Base-by-base conservation (phyloP, 1,140 invertebrate species). In the Bilobella aurantiaca region DNA sequence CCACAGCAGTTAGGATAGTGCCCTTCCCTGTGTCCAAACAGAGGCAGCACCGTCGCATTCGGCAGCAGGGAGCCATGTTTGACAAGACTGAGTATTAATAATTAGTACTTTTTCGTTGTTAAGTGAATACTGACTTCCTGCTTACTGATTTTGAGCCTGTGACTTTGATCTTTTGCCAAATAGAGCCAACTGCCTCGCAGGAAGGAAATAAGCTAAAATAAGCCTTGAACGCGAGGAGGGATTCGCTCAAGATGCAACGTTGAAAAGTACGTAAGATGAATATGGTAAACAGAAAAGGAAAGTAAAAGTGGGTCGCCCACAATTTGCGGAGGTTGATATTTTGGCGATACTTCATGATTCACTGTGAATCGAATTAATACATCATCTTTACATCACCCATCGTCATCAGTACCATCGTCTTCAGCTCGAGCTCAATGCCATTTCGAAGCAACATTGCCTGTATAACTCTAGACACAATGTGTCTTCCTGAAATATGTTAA, bases 21-120 rank as follows among this genome's bases (percentile, higher is more conserved):
- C 71, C 71, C 42, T 67, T 67, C 0, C 63, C 68, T 5, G 71
- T 73, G 59, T 70, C 65, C 64, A 69, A 56, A 37, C 71, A 73
- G 23, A 34, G 58, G 62, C 71, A 73, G 68, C 71, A 73, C 21
- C 53, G 65, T 29, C 62, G 56, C 68, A 73, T 73, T 27, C 62
- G 49, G 16, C 65, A 34, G 27, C 67, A 69, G 27, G 67, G 62
- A 62, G 69, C 67, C 62, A 31, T 67, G 59, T 2, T 30, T 16
- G 12, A 16, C 16, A 58, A 12, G 12, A 29, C 16, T 29, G 30
- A 23, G 16, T 27, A 14, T n/a, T n/a, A n/a, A 27, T 58, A 16
- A 58, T 25, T 12, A 27, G 8, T 28, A 21, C 28, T 28, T 58
- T 58, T 14, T 21, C 3, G 27, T 58, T 2, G 29, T 29, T 12